phyloP scores from a whole-genome alignment of 2,113 vertebrate species.

The Chloropsis hardwickii region DNA sequence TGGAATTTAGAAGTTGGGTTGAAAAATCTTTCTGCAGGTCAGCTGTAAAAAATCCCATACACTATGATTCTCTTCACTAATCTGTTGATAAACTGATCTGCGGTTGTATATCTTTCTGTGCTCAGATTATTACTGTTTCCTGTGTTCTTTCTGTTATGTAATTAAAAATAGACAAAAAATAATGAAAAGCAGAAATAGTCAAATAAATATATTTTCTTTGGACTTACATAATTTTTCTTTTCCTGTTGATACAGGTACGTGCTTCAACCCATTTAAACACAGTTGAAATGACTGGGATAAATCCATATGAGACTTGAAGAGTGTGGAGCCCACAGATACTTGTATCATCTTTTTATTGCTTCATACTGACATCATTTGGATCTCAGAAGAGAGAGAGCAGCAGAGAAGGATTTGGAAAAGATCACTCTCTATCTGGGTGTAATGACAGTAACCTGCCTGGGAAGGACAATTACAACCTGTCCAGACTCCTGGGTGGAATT shows the following conservation, averaged over 20 bases:
- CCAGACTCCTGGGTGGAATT: background rate
- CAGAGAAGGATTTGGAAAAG: background rate
- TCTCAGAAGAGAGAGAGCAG: background rate
- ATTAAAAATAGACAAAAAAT: background rate
- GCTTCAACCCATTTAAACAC: accelerated
- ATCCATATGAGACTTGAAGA: background rate
- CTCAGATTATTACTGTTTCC: background rate
- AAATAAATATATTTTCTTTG: background rate
- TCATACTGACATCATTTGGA: background rate
- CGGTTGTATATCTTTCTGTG: background rate
- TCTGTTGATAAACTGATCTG: background rate
- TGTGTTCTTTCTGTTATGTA: background rate
- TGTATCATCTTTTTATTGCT: background rate
- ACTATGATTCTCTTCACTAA: background rate
- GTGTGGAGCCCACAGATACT: background rate
- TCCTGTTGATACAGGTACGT: background rate
- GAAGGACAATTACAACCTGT: background rate
- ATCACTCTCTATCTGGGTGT: background rate
- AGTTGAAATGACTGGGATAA: background rate
- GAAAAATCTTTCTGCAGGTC: background rate
- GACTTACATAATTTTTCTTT: background rate
- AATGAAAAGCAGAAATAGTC: background rate
- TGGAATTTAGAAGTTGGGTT: background rate
- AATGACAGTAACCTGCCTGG: background rate
- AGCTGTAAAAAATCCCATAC: background rate